Percentiles rank a stretch among this genome's conserved stretches.
Conservation (phyloP, 2,113 vertebrate species). For the Phalacrocorax aristotelis region DNA sequence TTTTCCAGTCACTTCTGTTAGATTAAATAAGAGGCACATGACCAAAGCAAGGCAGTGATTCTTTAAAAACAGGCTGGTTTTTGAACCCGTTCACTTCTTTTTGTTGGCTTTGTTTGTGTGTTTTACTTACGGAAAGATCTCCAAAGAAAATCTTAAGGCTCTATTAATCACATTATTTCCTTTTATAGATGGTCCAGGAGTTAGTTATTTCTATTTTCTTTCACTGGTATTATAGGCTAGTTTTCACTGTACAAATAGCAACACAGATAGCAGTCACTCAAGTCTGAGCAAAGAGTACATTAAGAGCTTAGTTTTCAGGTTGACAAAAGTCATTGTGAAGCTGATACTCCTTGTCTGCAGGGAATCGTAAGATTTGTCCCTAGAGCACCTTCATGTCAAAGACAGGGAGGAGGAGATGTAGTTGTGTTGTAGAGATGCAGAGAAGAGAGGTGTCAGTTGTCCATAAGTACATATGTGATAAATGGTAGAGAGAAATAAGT, state of each 20-base stretch:
- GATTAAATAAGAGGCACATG: background rate
- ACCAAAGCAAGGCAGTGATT: background rate
- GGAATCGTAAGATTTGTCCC: background rate
- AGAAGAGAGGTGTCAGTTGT: background rate
- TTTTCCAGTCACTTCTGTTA: background rate
- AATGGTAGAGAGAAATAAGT: background rate
- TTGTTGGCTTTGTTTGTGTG: background rate
- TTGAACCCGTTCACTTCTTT: background rate
- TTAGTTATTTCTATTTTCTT: background rate
- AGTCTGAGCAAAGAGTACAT: background rate
- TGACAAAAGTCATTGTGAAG: background rate
- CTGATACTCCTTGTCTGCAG: background rate
- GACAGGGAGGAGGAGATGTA: background rate
- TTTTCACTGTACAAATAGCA: background rate
- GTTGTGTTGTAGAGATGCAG: background rate
- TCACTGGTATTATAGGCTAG: background rate
- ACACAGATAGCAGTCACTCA: background rate
- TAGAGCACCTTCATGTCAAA: background rate
- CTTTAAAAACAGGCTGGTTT: background rate
- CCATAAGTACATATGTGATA: background rate
- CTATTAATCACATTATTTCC: background rate
- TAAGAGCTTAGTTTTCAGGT: background rate
- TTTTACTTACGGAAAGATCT: background rate
- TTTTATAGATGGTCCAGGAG: background rate
- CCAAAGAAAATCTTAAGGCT: background rate